These are phyloP conservation scores for Lissonota sp. DNA, from an alignment of 2,888 invertebrate species.

Conservation along the genomic window DNA sequence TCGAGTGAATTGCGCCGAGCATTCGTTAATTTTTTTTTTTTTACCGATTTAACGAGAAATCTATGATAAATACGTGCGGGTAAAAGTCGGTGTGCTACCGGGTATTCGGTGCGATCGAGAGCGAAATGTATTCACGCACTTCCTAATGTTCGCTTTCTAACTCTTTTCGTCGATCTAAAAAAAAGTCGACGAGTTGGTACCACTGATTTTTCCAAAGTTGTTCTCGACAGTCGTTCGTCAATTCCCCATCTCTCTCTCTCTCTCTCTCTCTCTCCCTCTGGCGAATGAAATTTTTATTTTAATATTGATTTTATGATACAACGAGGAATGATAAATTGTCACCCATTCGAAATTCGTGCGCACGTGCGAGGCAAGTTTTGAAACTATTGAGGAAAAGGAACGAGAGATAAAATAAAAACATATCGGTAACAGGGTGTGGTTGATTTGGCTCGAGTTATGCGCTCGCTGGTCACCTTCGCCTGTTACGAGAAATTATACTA, in stretches of 20 bases:
- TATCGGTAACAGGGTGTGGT: slow-evolving; percentile 73
- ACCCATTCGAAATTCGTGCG: slow-evolving; percentile 1
- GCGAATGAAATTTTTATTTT: neutral
- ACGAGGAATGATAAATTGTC: slow-evolving; percentile 6
- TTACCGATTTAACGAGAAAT: slow-evolving; percentile 68
- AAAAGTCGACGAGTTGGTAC: neutral
- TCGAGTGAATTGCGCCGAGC: slow-evolving; percentile 35
- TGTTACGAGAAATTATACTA: slow-evolving; percentile 66
- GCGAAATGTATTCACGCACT: slow-evolving; percentile 54
- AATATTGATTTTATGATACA: neutral
- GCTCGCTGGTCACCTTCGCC: slow-evolving; percentile 38
- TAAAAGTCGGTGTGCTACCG: slow-evolving; percentile 10
- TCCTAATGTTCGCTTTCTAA: slow-evolving; percentile 52
- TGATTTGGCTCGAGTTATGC: slow-evolving; percentile 68
- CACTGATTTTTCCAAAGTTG: slow-evolving; percentile 15
- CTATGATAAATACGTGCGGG: neutral
- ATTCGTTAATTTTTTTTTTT: slow-evolving; percentile 61
- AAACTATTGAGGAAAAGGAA: slow-evolving; percentile 46
- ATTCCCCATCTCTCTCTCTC: neutral
- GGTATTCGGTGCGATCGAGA: slow-evolving; percentile 28
- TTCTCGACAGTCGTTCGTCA: neutral
- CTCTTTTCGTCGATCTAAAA: slow-evolving; percentile 9
- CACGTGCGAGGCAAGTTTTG: slow-evolving; percentile 32
- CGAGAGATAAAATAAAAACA: slow-evolving; percentile 23
- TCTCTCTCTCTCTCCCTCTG: too few relatives aligned